Percentiles rank a stretch among this genome's conserved stretches.
These are phyloP conservation scores for Sebastes kiyomatsui DNA, from an alignment of 2,797 vertebrate genomes.

Conservation along the genomic window DNA sequence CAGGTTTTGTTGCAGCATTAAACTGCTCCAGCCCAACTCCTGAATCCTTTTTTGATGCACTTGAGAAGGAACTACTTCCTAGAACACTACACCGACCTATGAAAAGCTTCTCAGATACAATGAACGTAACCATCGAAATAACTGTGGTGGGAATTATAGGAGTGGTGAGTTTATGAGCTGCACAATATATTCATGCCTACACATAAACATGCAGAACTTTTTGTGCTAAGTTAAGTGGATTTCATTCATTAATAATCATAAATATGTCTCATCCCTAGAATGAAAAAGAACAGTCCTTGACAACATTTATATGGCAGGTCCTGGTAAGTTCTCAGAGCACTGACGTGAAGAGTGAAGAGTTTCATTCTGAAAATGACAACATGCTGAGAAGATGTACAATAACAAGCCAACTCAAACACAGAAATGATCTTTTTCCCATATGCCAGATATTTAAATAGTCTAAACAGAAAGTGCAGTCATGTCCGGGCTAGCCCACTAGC, in stretches of 20 bases:
- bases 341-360: background rate
- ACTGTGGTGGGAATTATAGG: slow-evolving; percentile 53
- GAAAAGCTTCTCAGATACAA: slow-evolving; percentile 1
- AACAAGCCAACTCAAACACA: background rate
- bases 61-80: slow-evolving; percentile 31
- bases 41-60: slow-evolving; percentile 20
- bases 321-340: slow-evolving; percentile 44
- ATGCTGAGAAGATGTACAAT: too few species aligned
- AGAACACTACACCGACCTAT: slow-evolving; percentile 30
- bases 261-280: slow-evolving; percentile 25
- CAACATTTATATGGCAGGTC: slow-evolving; percentile 44
- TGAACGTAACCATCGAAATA: slow-evolving; percentile 25
- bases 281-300: slow-evolving; percentile 50
- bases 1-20: slow-evolving; percentile 35
- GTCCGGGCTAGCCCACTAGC: too few species aligned
- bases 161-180: slow-evolving; percentile 49
- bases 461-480: too few species aligned
- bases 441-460: too few species aligned
- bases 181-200: background rate
- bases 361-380: background rate
- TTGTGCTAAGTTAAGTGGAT: background rate
- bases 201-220: background rate
- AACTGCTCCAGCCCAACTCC: slow-evolving; percentile 55
- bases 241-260: background rate
- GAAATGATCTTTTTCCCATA: too few species aligned